Conservation (phyloP, 2,113 vertebrate species). For the Sinocyclocheilus anshuiensis region DNA sequence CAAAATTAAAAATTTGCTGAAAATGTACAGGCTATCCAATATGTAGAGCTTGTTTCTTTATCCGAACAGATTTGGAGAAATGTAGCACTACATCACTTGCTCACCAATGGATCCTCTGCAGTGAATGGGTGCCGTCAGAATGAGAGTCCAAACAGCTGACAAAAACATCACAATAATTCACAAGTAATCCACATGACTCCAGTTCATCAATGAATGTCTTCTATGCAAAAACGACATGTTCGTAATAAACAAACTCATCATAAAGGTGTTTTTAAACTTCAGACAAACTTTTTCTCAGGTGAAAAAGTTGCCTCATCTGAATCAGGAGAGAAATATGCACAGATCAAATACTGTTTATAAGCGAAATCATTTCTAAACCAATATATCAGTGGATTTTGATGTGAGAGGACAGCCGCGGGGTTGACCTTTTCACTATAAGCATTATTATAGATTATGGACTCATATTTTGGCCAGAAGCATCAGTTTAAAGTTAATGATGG, state of each 20-base stretch:
- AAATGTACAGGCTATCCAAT: too few relatives aligned
- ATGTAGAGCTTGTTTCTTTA: too few relatives aligned
- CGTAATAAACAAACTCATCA: background rate
- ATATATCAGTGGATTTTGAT: background rate
- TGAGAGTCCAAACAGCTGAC: too few relatives aligned
- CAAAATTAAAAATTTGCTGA: background rate
- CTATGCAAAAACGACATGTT: background rate
- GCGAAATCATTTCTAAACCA: background rate
- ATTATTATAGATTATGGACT: background rate
- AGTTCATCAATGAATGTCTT: background rate
- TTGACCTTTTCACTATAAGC: background rate
- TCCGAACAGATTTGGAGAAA: background rate
- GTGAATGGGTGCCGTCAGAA: background rate
- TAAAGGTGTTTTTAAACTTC: background rate
- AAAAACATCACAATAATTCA: too few relatives aligned
- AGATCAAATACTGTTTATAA: background rate
- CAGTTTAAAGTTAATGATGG: too few relatives aligned
- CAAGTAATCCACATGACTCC: background rate
- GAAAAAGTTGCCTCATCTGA: background rate
- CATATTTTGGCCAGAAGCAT: too few relatives aligned
- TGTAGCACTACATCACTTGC: too few relatives aligned
- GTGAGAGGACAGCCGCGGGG: background rate
- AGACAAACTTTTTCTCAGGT: background rate
- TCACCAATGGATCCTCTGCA: background rate
- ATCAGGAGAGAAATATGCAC: background rate